A percentile compares a stretch with the other conserved stretches of the same genome.
Evolutionary conservation across 2,797 vertebrate species (phyloP).

Genomic region (Mastacembelus armatus): DNA sequence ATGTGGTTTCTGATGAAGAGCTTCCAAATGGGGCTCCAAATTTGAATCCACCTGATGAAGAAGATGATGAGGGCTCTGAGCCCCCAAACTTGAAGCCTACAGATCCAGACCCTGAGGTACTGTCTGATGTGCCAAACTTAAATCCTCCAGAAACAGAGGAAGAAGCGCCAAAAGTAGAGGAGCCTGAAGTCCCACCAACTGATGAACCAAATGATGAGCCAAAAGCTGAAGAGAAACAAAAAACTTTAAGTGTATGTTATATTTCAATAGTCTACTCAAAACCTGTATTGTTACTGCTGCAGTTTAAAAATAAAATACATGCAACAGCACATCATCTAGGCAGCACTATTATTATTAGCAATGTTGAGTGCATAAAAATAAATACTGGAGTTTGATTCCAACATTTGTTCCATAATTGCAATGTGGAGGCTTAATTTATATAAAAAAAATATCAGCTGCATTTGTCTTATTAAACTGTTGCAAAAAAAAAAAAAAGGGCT

Average conservation of each 20-base stretch:
- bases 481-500: not conserved
- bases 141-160: slow-evolving; percentile 83
- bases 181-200: slow-evolving; percentile 78
- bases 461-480: not conserved
- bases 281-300: not conserved
- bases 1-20: slow-evolving; percentile 75
- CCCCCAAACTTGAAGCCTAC: slow-evolving; percentile 87
- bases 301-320: not conserved
- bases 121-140: slow-evolving; percentile 86
- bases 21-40: slow-evolving; percentile 78
- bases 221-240: slow-evolving; percentile 40
- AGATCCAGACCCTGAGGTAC: slow-evolving; percentile 73
- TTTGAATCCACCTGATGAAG: slow-evolving; percentile 72
- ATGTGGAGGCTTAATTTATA: too few relatives aligned
- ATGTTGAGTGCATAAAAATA: too few relatives aligned
- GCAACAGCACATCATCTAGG: not conserved
- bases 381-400: too few relatives aligned
- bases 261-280: not conserved
- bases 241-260: not conserved
- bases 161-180: slow-evolving; percentile 81
- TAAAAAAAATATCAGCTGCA: too few relatives aligned
- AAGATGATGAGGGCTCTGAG: slow-evolving; percentile 71
- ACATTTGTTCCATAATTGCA: not conserved
- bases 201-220: slow-evolving; percentile 80
- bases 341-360: too few relatives aligned